These are phyloP conservation scores for Cheilosia soror DNA, from an alignment of 2,888 invertebrate species.

Conservation along the genomic window DNA sequence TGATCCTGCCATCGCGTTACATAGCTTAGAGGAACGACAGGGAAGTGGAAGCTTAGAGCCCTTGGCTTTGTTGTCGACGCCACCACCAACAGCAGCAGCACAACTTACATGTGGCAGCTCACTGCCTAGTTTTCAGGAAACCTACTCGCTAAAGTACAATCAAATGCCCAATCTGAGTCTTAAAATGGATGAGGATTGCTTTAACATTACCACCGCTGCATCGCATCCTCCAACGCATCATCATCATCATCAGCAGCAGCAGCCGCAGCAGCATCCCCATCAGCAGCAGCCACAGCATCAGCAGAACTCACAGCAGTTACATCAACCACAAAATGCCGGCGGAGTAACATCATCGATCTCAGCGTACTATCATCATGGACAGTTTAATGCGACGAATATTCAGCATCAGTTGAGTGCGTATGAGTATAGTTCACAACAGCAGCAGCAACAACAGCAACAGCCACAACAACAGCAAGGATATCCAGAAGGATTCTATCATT, in stretches of 20 bases:
- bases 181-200: conserved; percentile 95
- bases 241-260: conserved; percentile 65
- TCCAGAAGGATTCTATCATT: conserved; percentile 69
- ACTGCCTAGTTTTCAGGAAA: conserved; percentile 94
- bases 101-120: conserved; percentile 85
- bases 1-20: conserved; percentile 83
- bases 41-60: conserved; percentile 70
- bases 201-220: conserved; percentile 85
- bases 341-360: conserved; percentile 66
- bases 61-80: conserved; percentile 71
- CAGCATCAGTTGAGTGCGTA: conserved; percentile 80
- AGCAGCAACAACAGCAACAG: conserved; percentile 76
- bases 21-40: conserved; percentile 78
- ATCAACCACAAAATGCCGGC: conserved; percentile 76
- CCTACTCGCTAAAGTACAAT: conserved; percentile 91
- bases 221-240: conserved; percentile 77
- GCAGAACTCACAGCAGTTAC: conserved; percentile 74
- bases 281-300: conserved; percentile 76
- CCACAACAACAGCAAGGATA: conserved; percentile 76
- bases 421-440: conserved; percentile 80
- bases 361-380: conserved; percentile 81
- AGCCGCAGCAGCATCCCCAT: conserved; percentile 76
- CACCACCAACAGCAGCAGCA: conserved; percentile 75
- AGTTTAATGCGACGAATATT: conserved; percentile 82
- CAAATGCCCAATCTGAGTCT: conserved; percentile 87